Evolutionary conservation across 2,888 invertebrate species (phyloP).

Genomic region (Macrophya alboannulata): DNA sequence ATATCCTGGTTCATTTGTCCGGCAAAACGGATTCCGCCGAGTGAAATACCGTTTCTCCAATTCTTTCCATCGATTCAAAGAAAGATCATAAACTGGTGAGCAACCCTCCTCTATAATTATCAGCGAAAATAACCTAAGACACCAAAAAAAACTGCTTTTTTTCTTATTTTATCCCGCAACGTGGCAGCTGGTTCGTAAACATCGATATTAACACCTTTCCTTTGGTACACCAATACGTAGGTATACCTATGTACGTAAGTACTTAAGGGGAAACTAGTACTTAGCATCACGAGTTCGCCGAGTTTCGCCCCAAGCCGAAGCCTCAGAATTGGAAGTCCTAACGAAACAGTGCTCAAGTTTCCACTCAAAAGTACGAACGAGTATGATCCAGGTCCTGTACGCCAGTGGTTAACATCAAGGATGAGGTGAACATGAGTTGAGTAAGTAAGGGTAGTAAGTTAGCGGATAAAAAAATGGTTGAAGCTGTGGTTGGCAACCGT

Average conservation of each 20-base stretch:
- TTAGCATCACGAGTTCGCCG: neutral
- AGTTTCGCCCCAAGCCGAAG: neutral
- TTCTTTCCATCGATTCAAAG: neutral
- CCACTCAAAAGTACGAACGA: conserved; percentile 26
- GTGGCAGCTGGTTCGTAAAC: neutral
- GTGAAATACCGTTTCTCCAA: neutral
- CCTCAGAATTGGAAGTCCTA: conserved; percentile 4
- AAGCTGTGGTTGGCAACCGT: conserved; percentile 18
- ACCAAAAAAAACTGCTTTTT: neutral
- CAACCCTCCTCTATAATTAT: neutral
- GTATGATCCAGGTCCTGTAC: conserved; percentile 3
- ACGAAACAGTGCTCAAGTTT: conserved; percentile 37
- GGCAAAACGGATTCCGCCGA: neutral
- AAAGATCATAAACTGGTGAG: neutral
- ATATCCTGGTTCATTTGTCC: neutral
- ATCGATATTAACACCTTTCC: conserved; percentile 14
- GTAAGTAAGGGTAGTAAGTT: neutral
- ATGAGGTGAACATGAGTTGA: neutral
- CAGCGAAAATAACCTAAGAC: neutral
- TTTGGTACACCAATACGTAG: neutral
- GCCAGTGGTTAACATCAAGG: conserved; percentile 21
- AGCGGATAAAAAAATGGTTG: neutral
- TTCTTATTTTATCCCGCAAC: neutral
- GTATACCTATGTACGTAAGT: neutral
- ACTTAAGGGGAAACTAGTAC: neutral